Base-by-base conservation (phyloP, 2,888 invertebrate species). In the Melikaiella ostensackeni region DNA sequence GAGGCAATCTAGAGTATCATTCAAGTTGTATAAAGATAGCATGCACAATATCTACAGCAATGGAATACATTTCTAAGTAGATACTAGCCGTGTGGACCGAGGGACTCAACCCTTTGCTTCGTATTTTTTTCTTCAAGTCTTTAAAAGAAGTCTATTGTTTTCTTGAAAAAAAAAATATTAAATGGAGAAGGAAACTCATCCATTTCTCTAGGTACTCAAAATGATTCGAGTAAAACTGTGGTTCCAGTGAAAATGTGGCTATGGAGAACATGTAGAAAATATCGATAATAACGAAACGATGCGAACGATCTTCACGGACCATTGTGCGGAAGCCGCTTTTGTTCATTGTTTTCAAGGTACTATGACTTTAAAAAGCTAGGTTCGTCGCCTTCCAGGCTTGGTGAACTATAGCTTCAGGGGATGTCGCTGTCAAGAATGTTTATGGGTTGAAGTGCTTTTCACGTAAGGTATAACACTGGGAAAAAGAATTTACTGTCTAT, bases 11-110 rank as follows among this genome's bases (percentile, higher is more conserved):
- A 38, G 38, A 38, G 38, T 38, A 38, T 3, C 38, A 9, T 21
- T 21, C 55, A 21, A 55, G n/a, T 55, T 55, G 21, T 55, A 55
- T 55, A 55, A 55, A 55, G 8, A 21, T 55, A 21, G 8, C 8
- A 21, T 2, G 21, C 55, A 21, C 11, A 55, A 55, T 55, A 21
- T 55, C n/a, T 21, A n/a, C 55, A 55, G 21, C 3, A 77, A 76
- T 70, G 78, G 59, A 82, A 83, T 81, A 83, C 82, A 75, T 79
- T 80, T 77, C 73, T 79, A 78, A 66, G 75, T 61, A 76, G 78
- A 85, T 85, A 81, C 80, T 83, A 82, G 85, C 84, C 82, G 82
- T 79, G 84, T 82, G 82, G 85, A 85, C 79, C 82, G 79, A 83
- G 81, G 81, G 80, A 82, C 80, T 55, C 21, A 55, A 76, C 74